A percentile compares a stretch with the other conserved stretches of the same genome.
These are phyloP conservation scores for Andrena hattorfiana DNA, from an alignment of 2,888 invertebrate species.

Conservation along the genomic window DNA sequence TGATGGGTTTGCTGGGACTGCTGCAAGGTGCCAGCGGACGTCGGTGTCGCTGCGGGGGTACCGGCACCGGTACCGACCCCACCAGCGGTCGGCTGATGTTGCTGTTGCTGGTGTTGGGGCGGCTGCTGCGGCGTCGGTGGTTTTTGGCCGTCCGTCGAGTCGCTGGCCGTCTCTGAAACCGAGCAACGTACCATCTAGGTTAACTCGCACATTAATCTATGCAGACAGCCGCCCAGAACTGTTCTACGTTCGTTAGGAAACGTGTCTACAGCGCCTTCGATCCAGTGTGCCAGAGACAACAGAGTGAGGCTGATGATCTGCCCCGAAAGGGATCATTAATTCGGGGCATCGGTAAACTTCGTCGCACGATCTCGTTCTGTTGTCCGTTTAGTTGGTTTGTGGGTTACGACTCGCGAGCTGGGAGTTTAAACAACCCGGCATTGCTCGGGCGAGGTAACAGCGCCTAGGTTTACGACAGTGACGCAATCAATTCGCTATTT, in stretches of 20 bases:
- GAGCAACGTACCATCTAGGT: constrained; percentile 16
- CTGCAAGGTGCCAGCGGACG: constrained; percentile 73
- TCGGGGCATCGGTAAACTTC: not conserved
- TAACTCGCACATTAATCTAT: constrained; percentile 49
- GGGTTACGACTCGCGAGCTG: not conserved
- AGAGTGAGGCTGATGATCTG: constrained; percentile 5
- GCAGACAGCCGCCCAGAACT: constrained; percentile 2
- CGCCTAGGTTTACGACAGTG: too few species aligned
- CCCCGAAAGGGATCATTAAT: constrained; percentile 3
- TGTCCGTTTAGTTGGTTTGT: not conserved
- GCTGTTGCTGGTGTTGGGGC: constrained; percentile 84
- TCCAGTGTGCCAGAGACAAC: not conserved
- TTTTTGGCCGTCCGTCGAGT: constrained; percentile 81
- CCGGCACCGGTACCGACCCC: constrained; percentile 71
- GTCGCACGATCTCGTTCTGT: not conserved
- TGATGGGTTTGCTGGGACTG: constrained; percentile 84
- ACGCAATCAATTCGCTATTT: too few species aligned
- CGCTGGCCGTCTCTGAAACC: constrained; percentile 78
- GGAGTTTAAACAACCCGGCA: too few species aligned
- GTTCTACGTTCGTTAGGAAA: constrained; percentile 7
- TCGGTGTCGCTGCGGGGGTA: constrained; percentile 80
- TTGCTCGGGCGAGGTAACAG: too few species aligned
- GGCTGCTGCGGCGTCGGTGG: constrained; percentile 83
- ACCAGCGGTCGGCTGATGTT: constrained; percentile 70
- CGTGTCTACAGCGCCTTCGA: constrained; percentile 18